Percentiles rank a stretch among this genome's conserved stretches.
These are phyloP conservation scores for Onychostoma macrolepis DNA, from an alignment of 2,113 vertebrate species.

Conservation along the genomic window DNA sequence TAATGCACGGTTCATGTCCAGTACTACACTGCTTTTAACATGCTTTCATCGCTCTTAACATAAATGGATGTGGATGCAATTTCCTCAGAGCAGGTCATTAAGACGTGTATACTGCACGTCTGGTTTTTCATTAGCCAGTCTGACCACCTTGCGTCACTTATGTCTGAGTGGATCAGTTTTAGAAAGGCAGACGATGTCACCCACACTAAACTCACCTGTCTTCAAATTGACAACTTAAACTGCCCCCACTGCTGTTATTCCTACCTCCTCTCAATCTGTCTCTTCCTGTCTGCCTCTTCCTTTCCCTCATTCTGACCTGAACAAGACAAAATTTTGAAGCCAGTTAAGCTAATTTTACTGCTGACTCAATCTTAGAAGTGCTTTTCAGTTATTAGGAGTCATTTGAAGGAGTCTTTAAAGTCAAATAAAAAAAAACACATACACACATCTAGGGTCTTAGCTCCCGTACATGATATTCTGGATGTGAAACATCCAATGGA, in stretches of 20 bases:
- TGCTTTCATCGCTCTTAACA: slow-evolving; percentile 39
- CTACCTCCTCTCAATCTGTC: slow-evolving; percentile 7
- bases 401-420: slow-evolving; percentile 56
- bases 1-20: slow-evolving; percentile 56
- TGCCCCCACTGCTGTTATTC: slow-evolving; percentile 27
- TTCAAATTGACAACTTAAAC: slow-evolving; percentile 48
- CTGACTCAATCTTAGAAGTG: slow-evolving; percentile 46
- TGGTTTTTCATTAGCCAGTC: slow-evolving; percentile 44
- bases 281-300: slow-evolving; percentile 27
- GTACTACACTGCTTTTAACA: slow-evolving; percentile 54
- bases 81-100: slow-evolving; percentile 45
- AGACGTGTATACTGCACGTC: slow-evolving; percentile 13
- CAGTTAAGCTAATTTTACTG: slow-evolving; percentile 52
- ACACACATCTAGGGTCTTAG: slow-evolving; percentile 31
- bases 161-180: slow-evolving; percentile 50
- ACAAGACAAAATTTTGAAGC: slow-evolving; percentile 31
- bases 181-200: slow-evolving; percentile 39
- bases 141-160: slow-evolving; percentile 31
- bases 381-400: slow-evolving; percentile 31
- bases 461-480: slow-evolving; percentile 31
- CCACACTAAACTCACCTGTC: slow-evolving; percentile 51
- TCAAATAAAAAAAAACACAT: slow-evolving; percentile 51
- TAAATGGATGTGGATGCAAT: slow-evolving; percentile 41
- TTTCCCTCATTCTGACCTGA: slow-evolving; percentile 35
- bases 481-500: slow-evolving; percentile 46